A percentile compares a stretch with the other conserved stretches of the same genome.
Conservation (phyloP, 2,888 invertebrate species). For the Dynastes maya region DNA sequence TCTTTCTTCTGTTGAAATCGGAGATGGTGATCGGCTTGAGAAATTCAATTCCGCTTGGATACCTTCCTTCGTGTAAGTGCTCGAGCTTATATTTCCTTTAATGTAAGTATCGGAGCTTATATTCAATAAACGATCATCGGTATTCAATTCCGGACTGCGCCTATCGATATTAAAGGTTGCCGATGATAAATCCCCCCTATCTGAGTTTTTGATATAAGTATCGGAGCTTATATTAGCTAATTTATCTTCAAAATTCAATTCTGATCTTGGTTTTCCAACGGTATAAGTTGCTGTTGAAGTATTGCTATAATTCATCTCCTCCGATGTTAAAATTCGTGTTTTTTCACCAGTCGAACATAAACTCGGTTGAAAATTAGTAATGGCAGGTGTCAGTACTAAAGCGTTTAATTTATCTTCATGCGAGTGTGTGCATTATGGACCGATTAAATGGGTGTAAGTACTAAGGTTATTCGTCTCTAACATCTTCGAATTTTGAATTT, state of each 20-base stretch:
- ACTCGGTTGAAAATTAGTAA: conserved; percentile 45
- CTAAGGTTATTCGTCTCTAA: conserved; percentile 15
- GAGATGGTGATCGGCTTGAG: conserved; percentile 3
- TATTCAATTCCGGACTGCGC: conserved; percentile 3
- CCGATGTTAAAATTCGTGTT: conserved; percentile 36
- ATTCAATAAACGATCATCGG: conserved; percentile 16
- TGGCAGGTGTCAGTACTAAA: conserved; percentile 35
- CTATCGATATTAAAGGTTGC: conserved; percentile 16
- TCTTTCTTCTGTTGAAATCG: background rate
- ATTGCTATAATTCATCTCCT: conserved; percentile 21
- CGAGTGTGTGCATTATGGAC: too few relatives aligned
- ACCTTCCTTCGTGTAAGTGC: conserved; percentile 61
- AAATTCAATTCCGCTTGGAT: conserved; percentile 25
- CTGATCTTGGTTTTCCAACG: background rate
- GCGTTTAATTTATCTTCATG: conserved; percentile 48
- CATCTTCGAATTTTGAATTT: conserved; percentile 26
- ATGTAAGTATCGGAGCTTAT: conserved; percentile 70
- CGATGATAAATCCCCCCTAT: conserved; percentile 32
- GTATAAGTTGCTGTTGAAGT: conserved; percentile 18
- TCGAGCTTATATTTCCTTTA: conserved; percentile 67
- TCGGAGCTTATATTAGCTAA: conserved; percentile 60
- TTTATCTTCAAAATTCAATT: conserved; percentile 16
- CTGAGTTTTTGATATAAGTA: conserved; percentile 70
- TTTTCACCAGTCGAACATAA: conserved; percentile 57
- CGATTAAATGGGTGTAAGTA: background rate